Percentiles rank a stretch among this genome's conserved stretches.
Evolutionary conservation across 2,888 invertebrate species (phyloP).

Genomic region (Gibbula magus): DNA sequence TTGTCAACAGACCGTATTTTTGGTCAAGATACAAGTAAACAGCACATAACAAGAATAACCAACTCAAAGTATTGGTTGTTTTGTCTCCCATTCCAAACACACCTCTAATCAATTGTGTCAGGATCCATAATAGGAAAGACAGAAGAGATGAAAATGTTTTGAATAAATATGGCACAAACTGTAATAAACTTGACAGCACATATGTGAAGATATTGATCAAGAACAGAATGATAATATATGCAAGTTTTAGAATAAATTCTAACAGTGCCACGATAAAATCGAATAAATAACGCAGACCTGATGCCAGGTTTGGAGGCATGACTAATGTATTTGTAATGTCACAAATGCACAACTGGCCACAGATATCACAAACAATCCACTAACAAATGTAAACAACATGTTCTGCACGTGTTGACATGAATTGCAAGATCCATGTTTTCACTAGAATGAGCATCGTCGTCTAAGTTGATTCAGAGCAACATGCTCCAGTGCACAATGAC

Average conservation of each 20-base stretch:
- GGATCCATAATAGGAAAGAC: conserved; percentile 29
- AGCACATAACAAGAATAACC: conserved; percentile 36
- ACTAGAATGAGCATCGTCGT: no score
- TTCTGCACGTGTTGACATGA: background rate
- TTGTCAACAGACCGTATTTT: background rate
- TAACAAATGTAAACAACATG: background rate
- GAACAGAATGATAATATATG: conserved; percentile 5
- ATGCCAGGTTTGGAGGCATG: background rate
- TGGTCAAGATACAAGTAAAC: conserved; percentile 38
- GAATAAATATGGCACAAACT: background rate
- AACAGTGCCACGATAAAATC: background rate
- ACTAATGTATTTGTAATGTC: background rate
- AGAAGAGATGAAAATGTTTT: background rate
- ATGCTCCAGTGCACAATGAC: no score
- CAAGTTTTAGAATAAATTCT: conserved; percentile 5
- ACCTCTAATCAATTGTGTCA: conserved; percentile 36
- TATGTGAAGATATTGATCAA: background rate
- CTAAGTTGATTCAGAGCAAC: no score
- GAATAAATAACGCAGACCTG: background rate
- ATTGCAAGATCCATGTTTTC: background rate
- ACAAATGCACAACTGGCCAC: background rate
- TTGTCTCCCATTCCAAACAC: conserved; percentile 42
- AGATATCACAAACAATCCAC: background rate
- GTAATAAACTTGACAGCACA: background rate
- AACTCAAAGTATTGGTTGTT: conserved; percentile 41